Evolutionary conservation across 2,888 invertebrate genomes (phyloP), one percentile per base, ranked within the genome.

Genomic region (Thysanoteuthis rhombus): DNA sequence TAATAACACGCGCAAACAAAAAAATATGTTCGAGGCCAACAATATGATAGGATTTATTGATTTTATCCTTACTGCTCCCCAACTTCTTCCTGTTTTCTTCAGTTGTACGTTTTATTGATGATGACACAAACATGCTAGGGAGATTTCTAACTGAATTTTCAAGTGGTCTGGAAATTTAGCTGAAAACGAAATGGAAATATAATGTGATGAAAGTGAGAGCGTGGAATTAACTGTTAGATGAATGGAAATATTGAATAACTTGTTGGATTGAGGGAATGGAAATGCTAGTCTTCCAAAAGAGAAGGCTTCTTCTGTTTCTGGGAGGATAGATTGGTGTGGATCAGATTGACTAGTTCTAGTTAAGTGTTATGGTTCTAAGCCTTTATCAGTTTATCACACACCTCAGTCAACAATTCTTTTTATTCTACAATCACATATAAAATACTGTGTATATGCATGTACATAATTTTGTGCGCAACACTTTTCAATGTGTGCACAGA

Each of bases 111-210:
- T 75, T 75, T n/a, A n/a, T n/a, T 75, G 75, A 32, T n/a, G 75
- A 75, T 75, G 75, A 75, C 75, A 75, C 75, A 75, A 75, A n/a
- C 75, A 75, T 75, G 75, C 75, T n/a, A 75, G 32, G 75, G 75
- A 75, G 75, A 75, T 75, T 75, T 75, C 75, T 75, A 75, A 75
- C 75, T 75, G n/a, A n/a, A 75, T 75, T 75, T 75, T 75, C 75
- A 75, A 75, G 75, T 75, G 32, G 32, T n/a, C 75, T 75, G 75
- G 75, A 75, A n/a, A 75, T 75, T 75, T 75, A n/a, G n/a, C n/a
- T 32, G 32, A 32, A 75, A 75, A 75, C 75, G n/a, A 75, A 75
- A 75, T 75, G 75, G 75, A n/a, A 75, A 75, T n/a, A 75, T n/a
- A 75, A 75, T 75, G n/a, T n/a, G 32, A 75, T 75, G 75, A 75